Percentiles rank a stretch among this genome's conserved stretches.
These are phyloP conservation scores for Clostera curtula DNA, from an alignment of 2,888 invertebrate species.

Conservation along the genomic window DNA sequence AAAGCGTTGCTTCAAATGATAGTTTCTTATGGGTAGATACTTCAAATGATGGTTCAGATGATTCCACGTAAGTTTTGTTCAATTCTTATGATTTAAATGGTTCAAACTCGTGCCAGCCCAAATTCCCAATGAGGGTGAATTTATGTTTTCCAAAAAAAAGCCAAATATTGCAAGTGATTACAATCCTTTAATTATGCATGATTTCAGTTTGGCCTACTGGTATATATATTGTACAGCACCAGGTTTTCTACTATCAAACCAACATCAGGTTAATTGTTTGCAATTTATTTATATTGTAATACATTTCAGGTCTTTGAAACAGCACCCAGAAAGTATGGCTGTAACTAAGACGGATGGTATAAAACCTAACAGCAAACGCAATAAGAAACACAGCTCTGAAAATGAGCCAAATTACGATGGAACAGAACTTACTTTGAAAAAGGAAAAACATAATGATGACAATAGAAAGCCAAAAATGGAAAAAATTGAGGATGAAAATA, in stretches of 20 bases:
- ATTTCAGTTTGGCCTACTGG: no score
- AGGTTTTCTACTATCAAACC: no score
- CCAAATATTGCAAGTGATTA: no score
- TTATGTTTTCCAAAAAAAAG: no score
- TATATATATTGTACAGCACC: no score
- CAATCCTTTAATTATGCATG: no score
- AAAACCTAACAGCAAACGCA: background rate
- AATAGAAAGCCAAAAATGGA: slow-evolving; percentile 21
- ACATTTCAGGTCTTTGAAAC: no score
- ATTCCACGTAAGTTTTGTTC: slow-evolving; percentile 27
- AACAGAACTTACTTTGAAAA: slow-evolving; percentile 8
- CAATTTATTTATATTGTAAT: no score
- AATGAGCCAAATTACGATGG: background rate
- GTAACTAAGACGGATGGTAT: no score
- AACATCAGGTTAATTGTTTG: no score
- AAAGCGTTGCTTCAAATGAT: no score
- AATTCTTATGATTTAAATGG: background rate
- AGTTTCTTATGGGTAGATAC: slow-evolving; percentile 43
- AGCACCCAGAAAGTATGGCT: no score
- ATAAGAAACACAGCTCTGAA: background rate
- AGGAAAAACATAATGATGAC: slow-evolving; percentile 11
- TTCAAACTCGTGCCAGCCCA: slow-evolving; percentile 12
- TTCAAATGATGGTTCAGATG: slow-evolving; percentile 26
- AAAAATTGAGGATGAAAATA: slow-evolving; percentile 39
- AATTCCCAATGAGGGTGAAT: slow-evolving; percentile 4